Conservation (phyloP, 2,888 invertebrate species). For the Magallana nippona region DNA sequence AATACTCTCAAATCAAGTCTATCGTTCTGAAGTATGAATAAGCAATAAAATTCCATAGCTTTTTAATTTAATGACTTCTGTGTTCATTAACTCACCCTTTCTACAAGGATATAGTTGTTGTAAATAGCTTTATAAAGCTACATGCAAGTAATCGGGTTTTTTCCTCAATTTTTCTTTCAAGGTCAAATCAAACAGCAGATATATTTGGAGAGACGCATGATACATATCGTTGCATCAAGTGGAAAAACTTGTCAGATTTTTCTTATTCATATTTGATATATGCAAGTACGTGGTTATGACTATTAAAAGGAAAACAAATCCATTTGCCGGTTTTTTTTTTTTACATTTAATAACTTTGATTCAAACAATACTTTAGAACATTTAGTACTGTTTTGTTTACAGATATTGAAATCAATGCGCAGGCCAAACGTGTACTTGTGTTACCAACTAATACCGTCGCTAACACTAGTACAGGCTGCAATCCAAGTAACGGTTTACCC, state of each 20-base stretch:
- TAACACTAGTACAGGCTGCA: slow-evolving; percentile 27
- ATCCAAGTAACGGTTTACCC: slow-evolving; percentile 35
- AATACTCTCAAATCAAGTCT: too few relatives aligned
- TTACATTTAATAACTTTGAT: too few relatives aligned
- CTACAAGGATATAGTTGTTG: too few relatives aligned
- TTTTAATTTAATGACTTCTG: too few relatives aligned
- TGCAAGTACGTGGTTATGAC: slow-evolving; percentile 43
- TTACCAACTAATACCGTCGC: slow-evolving; percentile 34
- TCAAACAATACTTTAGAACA: too few relatives aligned
- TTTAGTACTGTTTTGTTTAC: neutral
- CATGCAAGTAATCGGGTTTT: neutral
- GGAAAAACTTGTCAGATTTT: slow-evolving; percentile 40
- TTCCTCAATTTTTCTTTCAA: neutral
- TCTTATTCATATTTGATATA: slow-evolving; percentile 41
- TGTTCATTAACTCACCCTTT: too few relatives aligned
- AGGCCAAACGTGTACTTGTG: slow-evolving; percentile 36
- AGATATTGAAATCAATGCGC: slow-evolving; percentile 45
- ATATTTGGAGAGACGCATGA: slow-evolving; percentile 41
- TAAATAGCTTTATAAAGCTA: neutral
- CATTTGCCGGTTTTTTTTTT: too few relatives aligned
- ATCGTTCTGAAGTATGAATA: too few relatives aligned
- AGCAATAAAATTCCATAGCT: too few relatives aligned
- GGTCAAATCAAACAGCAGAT: slow-evolving; percentile 39
- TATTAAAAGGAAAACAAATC: too few relatives aligned
- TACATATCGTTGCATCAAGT: slow-evolving; percentile 46